phyloP scores from a whole-genome alignment of 1,140 invertebrate genomes.

The Sogatella furcifera region DNA sequence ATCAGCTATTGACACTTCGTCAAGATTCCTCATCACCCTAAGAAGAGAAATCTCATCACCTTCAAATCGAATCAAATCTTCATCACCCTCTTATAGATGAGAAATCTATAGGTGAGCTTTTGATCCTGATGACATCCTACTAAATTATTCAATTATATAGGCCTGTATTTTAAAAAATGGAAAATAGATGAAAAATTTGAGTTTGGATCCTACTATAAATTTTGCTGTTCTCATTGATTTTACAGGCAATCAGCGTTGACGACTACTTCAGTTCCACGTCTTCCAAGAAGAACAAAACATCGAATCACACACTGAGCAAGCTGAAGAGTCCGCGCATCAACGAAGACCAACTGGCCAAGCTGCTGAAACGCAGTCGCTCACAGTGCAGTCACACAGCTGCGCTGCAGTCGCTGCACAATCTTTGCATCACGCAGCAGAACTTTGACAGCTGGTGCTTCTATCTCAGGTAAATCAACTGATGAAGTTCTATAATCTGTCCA shows the following conservation, averaged over 20 bases:
- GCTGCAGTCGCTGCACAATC: conserved; percentile 26
- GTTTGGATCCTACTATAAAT: no score
- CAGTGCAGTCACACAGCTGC: conserved; percentile 27
- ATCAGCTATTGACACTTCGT: no score
- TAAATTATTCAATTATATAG: no score
- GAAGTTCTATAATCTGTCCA: no score
- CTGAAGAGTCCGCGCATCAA: conserved; percentile 59
- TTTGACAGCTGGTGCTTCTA: conserved; percentile 36
- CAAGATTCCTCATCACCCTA: no score
- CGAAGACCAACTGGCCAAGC: conserved; percentile 48
- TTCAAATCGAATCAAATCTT: no score
- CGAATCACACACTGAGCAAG: conserved; percentile 67
- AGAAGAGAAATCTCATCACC: no score
- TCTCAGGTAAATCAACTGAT: conserved; percentile 27
- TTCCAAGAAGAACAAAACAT: conserved; percentile 46
- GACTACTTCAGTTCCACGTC: conserved; percentile 33
- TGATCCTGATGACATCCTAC: no score
- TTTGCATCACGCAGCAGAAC: conserved; percentile 17
- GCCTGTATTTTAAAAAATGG: no score
- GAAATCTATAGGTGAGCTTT: no score
- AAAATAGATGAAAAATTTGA: no score
- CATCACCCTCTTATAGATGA: no score
- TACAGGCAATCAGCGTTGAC: conserved; percentile 18
- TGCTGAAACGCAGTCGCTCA: conserved; percentile 32
- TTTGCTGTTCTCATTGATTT: background rate